Conservation (phyloP, 1,140 invertebrate species). For the Anadara kagoshimensis region DNA sequence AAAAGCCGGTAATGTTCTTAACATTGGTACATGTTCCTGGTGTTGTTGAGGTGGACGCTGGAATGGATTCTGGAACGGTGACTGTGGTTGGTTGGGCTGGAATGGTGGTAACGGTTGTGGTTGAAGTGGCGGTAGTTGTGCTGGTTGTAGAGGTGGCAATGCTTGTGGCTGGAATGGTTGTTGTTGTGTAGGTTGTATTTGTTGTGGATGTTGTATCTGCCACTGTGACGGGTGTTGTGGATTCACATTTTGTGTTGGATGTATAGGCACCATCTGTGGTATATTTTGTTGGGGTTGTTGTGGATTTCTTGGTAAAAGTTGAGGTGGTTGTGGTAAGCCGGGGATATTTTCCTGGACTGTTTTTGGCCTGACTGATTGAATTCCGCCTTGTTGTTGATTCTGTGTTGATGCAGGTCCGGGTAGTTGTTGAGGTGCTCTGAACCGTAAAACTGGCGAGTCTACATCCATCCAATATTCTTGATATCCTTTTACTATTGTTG, state of each 20-base stretch:
- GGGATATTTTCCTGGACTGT: too few relatives aligned
- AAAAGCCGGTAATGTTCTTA: background rate
- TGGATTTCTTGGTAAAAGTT: too few relatives aligned
- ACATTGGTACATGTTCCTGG: constrained; percentile 2
- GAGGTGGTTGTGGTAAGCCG: too few relatives aligned
- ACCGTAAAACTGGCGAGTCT: too few relatives aligned
- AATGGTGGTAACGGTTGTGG: background rate
- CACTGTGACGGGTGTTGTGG: background rate
- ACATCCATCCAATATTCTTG: constrained; percentile 34
- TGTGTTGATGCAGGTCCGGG: too few relatives aligned
- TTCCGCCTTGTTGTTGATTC: too few relatives aligned
- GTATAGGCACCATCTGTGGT: too few relatives aligned
- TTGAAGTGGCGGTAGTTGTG: background rate
- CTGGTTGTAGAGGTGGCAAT: background rate
- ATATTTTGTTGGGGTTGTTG: too few relatives aligned
- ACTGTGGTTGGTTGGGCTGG: background rate
- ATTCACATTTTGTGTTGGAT: too few relatives aligned
- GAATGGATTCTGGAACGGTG: background rate
- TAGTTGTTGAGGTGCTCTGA: too few relatives aligned
- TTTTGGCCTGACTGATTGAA: too few relatives aligned
- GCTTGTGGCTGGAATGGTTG: background rate
- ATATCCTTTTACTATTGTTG: constrained; percentile 36
- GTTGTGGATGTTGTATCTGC: background rate
- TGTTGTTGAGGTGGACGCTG: background rate
- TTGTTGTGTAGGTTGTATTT: background rate